Evolutionary conservation across 2,797 vertebrate species (phyloP), one percentile per base, ranked within the genome.

Genomic region (Sebastes ruberrimus): DNA sequence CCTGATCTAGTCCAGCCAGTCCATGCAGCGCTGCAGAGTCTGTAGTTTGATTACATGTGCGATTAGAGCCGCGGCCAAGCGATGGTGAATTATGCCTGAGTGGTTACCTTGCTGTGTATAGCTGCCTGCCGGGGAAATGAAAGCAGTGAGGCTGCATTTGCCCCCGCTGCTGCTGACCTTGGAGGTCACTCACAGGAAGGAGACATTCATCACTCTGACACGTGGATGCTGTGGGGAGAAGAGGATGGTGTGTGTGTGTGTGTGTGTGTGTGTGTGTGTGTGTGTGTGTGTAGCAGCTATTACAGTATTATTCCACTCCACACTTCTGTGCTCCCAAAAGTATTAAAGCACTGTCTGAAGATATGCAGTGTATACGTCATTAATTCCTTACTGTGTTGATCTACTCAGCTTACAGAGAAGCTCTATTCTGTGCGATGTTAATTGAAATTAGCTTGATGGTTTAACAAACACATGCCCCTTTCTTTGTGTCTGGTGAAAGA

Each of bases 151-250:
- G 80, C 87, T 76, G 72, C 78, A 49, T 86, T 85, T 77, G 46
- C 80, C 76, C 88, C 14, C 80, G n/a, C 88, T 86, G 14, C 82
- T 2, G 56, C 71, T 90, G 94, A 94, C 94, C 95, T 95, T 91
- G 88, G 80, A 91, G 94, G 94, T 95, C 95, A 93, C 78, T 74
- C 57, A 78, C 69, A 81, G 83, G 92, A 95, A 93, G 78, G 82
- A 91, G 86, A 88, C 94, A 96, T 96, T 95, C 90, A 96, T 95
- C 93, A 95, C 86, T 76, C 74, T 93, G 93, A 94, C 89, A 84
- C 63, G 71, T 86, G 86, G 83, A 90, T 81, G 84, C 91, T 89
- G 90, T 49, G 68, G 81, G 83, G 86, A 88, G 81, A 82, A 70
- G 67, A 86, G 81, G 66, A 66, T 62, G 46, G 7, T 80, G 80